Conservation (phyloP, 37 sponge, comb jelly and placozoan genomes). For the Tethya wilhelma region DNA sequence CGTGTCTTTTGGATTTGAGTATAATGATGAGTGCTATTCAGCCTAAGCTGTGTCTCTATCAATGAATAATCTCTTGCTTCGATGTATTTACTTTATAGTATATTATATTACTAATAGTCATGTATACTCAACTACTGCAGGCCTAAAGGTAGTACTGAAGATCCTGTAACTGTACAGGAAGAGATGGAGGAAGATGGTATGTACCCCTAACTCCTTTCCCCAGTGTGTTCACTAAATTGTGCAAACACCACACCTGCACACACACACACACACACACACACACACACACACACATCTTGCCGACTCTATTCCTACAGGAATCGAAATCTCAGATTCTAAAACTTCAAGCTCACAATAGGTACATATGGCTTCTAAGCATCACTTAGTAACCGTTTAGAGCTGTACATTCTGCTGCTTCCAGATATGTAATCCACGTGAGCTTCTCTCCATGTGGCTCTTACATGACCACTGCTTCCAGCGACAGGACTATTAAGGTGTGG, state of each 20-base stretch:
- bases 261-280: not conserved
- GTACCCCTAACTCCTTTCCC: too few relatives aligned
- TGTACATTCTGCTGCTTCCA: too few relatives aligned
- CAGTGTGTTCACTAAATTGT: not conserved
- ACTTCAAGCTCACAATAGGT: slow-evolving; percentile 20
- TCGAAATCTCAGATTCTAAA: not conserved
- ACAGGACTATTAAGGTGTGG: slow-evolving; percentile 63
- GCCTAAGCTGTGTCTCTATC: too few relatives aligned
- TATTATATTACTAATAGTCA: not conserved
- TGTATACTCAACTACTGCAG: slow-evolving; percentile 2
- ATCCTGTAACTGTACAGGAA: slow-evolving; percentile 37
- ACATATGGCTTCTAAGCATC: not conserved
- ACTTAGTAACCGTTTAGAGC: not conserved
- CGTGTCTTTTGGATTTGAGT: too few relatives aligned
- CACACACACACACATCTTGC: not conserved
- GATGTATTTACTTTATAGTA: not conserved
- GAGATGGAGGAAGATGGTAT: slow-evolving; percentile 33
- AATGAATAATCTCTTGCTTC: too few relatives aligned
- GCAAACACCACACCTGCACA: not conserved
- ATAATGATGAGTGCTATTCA: too few relatives aligned
- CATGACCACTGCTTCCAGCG: slow-evolving; percentile 73
- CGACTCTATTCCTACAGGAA: not conserved
- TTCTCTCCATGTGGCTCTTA: slow-evolving; percentile 57
- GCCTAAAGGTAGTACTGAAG: slow-evolving; percentile 41
- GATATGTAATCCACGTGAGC: slow-evolving; percentile 66